phyloP scores from a whole-genome alignment of 2,888 invertebrate species.

The Ectropis crepuscularia region DNA sequence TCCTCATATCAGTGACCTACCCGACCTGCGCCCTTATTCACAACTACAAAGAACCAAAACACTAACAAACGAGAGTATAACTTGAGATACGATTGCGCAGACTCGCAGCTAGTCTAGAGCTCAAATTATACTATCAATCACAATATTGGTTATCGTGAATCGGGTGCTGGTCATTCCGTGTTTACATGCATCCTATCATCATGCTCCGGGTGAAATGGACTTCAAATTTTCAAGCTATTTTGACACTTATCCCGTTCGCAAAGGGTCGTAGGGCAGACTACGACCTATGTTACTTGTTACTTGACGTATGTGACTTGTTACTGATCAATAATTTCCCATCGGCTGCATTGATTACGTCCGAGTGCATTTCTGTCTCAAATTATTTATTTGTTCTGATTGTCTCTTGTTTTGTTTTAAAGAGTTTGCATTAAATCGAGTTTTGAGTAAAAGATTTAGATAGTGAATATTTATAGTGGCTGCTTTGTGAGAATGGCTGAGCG shows the following conservation, averaged over 20 bases:
- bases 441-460: too few species aligned
- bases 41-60: too few species aligned
- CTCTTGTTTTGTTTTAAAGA: too few species aligned
- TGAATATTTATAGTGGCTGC: too few species aligned
- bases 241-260: conserved; percentile 17
- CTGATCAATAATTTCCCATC: conserved; percentile 31
- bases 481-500: too few species aligned
- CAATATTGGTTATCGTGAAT: too few species aligned
- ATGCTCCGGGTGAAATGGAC: conserved; percentile 12
- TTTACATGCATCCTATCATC: conserved; percentile 24
- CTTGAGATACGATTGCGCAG: too few species aligned
- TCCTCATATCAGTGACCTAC: conserved; percentile 15
- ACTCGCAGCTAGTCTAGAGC: not conserved
- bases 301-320: conserved; percentile 19
- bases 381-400: not conserved
- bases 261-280: conserved; percentile 15
- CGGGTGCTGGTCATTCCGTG: conserved; percentile 18
- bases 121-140: too few species aligned
- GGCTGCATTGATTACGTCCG: conserved; percentile 23
- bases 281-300: conserved; percentile 16
- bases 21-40: not conserved
- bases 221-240: conserved; percentile 11
- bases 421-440: too few species aligned
- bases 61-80: too few species aligned
- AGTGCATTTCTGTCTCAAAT: conserved; percentile 10